phyloP scores from a whole-genome alignment of 2,888 invertebrate species.

The Lycocerus yunnanus region DNA sequence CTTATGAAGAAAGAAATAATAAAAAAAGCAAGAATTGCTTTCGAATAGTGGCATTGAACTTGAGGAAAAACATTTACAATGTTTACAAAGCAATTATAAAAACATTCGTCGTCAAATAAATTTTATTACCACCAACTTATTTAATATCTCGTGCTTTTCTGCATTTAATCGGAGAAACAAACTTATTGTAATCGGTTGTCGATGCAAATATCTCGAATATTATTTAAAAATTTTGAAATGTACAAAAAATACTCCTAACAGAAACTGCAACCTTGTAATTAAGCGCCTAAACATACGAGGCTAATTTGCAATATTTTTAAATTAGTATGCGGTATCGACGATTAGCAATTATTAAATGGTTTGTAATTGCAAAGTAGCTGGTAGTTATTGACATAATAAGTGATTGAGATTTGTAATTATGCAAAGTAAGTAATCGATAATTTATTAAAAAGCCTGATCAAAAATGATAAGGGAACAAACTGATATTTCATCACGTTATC shows the following conservation, averaged over 20 bases:
- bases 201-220: not conserved
- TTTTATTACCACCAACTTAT: not conserved
- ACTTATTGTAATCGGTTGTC: not conserved
- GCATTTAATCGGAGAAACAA: not conserved
- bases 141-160: not conserved
- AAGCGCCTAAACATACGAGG: not conserved
- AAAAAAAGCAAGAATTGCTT: not conserved
- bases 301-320: not conserved
- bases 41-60: not conserved
- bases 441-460: constrained; percentile 37
- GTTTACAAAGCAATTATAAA: not conserved
- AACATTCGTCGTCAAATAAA: not conserved
- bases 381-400: not conserved
- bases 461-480: constrained; percentile 33
- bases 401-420: constrained; percentile 18
- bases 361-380: not conserved
- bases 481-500: constrained; percentile 37
- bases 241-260: too few relatives aligned
- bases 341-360: not conserved
- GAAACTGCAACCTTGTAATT: not conserved
- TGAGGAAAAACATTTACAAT: not conserved
- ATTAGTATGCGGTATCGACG: not conserved
- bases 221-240: not conserved
- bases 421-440: constrained; percentile 37
- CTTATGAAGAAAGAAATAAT: not conserved